Base-by-base conservation (phyloP, 2,888 invertebrate genomes). In the Drosophila tanythrix region DNA sequence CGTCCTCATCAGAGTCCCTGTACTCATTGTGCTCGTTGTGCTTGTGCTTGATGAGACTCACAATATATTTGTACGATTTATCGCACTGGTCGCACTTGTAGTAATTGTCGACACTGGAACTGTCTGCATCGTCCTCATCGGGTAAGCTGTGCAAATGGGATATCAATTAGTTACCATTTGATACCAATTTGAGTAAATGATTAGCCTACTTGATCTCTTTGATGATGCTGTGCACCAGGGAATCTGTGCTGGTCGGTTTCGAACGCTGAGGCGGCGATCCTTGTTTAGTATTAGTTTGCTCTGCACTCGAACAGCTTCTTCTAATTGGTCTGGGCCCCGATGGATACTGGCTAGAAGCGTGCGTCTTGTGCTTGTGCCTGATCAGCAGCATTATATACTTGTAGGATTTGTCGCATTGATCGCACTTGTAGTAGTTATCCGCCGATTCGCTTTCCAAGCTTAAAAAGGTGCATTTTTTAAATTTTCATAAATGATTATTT, bases 31-130 rank as follows among this genome's bases (percentile, higher is more conserved):
- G 85, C 31, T 76, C 73, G 38, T 79, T 60, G 50, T 83, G 74
- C 40, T 79, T 61, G 72, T 86, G 88, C 59, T 88, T 88, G 18
- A 83, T 85, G 7, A 85, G 79, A 58, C 85, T 86, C 5, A 83
- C 76, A 29, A 88, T 76, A 48, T 85, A 85, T 59, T 83, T 85
- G 59, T 79, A 85, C 6, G 88, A 76, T 7, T 76, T 88, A 4
- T 68, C 70, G 31, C 84, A 85, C n/a, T 84, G 79, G 62, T 85
- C 85, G 36, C 84, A 85, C 25, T 85, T 84, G 56, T 84, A 84
- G 50, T 84, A 84, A 40, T 84, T 82, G 13, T 87, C 83, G 1
- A 29, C 29, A 35, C 72, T 57, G 21, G 69, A 57, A 57, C 21
- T 66, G 21, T 69, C 71, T 10, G 57, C 27, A 13, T 79, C 88